Evolutionary conservation across 2,888 invertebrate species (phyloP).

Genomic region (Antheraea assamensis): DNA sequence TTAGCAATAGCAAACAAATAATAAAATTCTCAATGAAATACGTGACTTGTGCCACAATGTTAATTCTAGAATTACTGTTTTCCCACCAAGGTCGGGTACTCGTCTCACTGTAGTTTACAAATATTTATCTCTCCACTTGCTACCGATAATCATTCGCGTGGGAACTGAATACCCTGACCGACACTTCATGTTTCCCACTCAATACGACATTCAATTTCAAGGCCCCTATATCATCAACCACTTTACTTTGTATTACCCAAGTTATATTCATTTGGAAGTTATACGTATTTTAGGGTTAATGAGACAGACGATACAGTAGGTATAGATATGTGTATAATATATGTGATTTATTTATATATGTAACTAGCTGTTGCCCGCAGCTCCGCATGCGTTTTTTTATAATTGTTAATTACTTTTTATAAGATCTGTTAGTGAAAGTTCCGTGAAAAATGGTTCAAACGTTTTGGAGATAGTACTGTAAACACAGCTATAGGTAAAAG

Average conservation of each 20-base stretch:
- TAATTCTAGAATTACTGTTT: conserved; percentile 24
- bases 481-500: no score
- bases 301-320: no score
- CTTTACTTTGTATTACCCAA: conserved; percentile 5
- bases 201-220: conserved; percentile 10
- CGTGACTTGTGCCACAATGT: conserved; percentile 12
- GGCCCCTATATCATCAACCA: conserved; percentile 21
- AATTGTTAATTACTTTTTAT: no score
- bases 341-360: no score
- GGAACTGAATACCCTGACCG: conserved; percentile 53
- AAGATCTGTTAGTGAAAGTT: no score
- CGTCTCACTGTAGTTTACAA: conserved; percentile 61
- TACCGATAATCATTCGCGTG: conserved; percentile 69
- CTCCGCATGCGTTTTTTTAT: no score
- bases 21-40: conserved; percentile 10
- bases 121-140: conserved; percentile 77
- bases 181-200: conserved; percentile 16
- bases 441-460: no score
- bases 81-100: conserved; percentile 60
- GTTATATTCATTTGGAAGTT: not conserved
- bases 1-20: not conserved
- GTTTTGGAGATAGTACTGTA: no score
- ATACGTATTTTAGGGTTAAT: not conserved
- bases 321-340: no score
- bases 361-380: no score